Evolutionary conservation across 2,888 invertebrate species (phyloP), one percentile per base, ranked within the genome.

Genomic region (Leucophenga maculata): DNA sequence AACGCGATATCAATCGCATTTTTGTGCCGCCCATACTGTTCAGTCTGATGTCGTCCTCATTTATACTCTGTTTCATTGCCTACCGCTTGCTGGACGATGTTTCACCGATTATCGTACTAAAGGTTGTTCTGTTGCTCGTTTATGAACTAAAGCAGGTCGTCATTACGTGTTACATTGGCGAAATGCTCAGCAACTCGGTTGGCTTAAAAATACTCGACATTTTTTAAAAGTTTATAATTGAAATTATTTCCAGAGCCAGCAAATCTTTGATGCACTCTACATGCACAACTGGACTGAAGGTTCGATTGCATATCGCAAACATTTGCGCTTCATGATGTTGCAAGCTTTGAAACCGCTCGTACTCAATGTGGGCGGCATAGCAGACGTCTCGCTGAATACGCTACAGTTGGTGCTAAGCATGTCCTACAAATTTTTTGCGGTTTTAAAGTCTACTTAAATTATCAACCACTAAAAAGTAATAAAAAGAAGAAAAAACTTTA

Each of bases 141-240:
- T 79, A 75, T 20, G 77, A 79, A 66, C 57, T 77, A 54, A 78
- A 79, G 14, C 76, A 79, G 55, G 75, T 77, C 9, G 52, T 72
- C 14, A 74, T 78, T 9, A 76, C 70, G 4, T 79, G 77, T 16
- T 72, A 72, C 44, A 70, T 76, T 64, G 73, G 76, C 16, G 69
- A 79, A 20, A 73, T 69, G 50, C 52, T 79, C 4, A 75, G 72
- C 6, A 70, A 73, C 3, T 70, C 46, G 20, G 78, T 78, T 46
- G 62, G 72, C 68, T 26, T 26, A 26, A 26, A 26, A 26, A 3
- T 59, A 13, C 55, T 9, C n/a, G 18, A 32, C 39, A 26, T 26
- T 26, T 2, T 26, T 26, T 26, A 26, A 26, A 26, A 26, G 4
- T n/a, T n/a, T n/a, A 26, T 26, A 26, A 26, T 26, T 26, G 26